phyloP scores from a whole-genome alignment of 1,140 invertebrate genomes.

The Daktulosphaira vitifoliae region DNA sequence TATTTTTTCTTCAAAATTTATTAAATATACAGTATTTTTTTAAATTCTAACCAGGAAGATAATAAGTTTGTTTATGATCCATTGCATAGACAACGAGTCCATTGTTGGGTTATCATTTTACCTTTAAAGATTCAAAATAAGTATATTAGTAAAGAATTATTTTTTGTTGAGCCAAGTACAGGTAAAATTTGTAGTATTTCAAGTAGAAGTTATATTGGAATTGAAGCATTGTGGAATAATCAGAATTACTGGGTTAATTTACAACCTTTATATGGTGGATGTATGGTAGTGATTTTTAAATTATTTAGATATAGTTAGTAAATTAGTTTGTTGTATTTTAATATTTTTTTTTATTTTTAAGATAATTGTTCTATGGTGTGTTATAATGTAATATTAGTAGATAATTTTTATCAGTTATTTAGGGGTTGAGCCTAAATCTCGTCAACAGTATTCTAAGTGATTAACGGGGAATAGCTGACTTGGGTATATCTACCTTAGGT shows the following conservation, averaged over 20 bases:
- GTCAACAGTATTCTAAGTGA: too few relatives aligned
- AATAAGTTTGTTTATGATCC: slow-evolving; percentile 52
- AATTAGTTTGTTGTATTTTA: not conserved
- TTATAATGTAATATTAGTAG: too few relatives aligned
- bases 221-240: slow-evolving; percentile 81
- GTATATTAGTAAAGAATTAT: slow-evolving; percentile 50
- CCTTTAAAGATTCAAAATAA: slow-evolving; percentile 49
- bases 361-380: too few relatives aligned
- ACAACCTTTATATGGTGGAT: slow-evolving; percentile 45
- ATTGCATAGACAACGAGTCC: slow-evolving; percentile 62
- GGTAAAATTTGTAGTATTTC: slow-evolving; percentile 53
- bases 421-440: too few relatives aligned
- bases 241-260: slow-evolving; percentile 78
- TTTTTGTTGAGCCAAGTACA: slow-evolving; percentile 76
- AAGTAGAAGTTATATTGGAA: slow-evolving; percentile 57
- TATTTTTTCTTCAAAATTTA: too few relatives aligned
- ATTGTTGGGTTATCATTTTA: slow-evolving; percentile 62
- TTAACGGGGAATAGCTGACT: too few relatives aligned
- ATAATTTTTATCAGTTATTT: too few relatives aligned
- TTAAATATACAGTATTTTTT: too few relatives aligned
- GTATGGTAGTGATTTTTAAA: slow-evolving; percentile 38
- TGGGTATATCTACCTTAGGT: too few relatives aligned
- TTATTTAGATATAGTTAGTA: too few relatives aligned
- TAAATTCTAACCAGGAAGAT: too few relatives aligned
- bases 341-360: not conserved